Evolutionary conservation across 2,113 vertebrate species (phyloP).

Genomic region (Corythaixoides concolor): DNA sequence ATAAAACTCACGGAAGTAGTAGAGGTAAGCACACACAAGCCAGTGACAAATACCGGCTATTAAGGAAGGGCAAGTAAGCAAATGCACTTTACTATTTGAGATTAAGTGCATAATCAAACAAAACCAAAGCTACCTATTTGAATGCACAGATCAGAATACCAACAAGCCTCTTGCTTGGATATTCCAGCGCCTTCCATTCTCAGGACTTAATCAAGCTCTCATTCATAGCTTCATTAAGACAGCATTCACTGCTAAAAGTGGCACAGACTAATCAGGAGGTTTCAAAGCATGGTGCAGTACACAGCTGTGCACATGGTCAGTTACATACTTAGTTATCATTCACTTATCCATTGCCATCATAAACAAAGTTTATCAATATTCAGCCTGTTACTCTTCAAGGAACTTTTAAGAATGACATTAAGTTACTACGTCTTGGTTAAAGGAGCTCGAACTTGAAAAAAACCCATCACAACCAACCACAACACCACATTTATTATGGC

Average conservation of each 20-base stretch:
- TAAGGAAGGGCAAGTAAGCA: background rate
- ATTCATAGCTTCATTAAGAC: background rate
- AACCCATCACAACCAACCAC: too few relatives aligned
- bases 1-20: background rate
- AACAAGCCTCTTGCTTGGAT: fast-evolving
- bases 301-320: background rate
- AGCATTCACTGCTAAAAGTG: background rate
- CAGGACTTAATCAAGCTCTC: background rate
- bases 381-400: background rate
- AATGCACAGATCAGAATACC: background rate
- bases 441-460: too few relatives aligned
- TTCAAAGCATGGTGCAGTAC: background rate
- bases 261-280: background rate
- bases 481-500: background rate
- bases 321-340: background rate
- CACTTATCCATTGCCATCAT: background rate
- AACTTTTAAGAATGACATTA: background rate
- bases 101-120: background rate
- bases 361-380: background rate
- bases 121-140: background rate
- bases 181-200: background rate
- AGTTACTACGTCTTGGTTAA: background rate
- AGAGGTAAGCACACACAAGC: background rate
- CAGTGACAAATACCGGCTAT: background rate
- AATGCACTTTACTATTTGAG: background rate